These are phyloP conservation scores for Cynodonichthys magdalenae DNA, from an alignment of 2,797 vertebrate species.

Conservation along the genomic window DNA sequence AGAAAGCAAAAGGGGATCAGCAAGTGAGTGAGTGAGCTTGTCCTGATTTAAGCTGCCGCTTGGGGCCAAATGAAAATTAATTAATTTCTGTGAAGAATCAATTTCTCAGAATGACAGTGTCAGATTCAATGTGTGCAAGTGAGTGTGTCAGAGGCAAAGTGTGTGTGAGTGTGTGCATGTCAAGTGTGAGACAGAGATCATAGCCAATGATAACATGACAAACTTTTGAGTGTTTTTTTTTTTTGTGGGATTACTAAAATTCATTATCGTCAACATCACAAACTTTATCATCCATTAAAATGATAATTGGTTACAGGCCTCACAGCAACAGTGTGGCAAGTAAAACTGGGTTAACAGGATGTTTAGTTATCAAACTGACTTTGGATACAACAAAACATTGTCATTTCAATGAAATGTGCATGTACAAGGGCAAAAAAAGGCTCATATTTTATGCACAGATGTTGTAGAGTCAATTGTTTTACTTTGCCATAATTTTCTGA, in stretches of 20 bases:
- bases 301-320: constrained; percentile 58
- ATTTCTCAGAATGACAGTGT: constrained; percentile 99
- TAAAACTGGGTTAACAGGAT: constrained; percentile 34
- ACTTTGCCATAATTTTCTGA: too few species aligned
- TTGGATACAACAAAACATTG: not conserved
- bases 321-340: constrained; percentile 25
- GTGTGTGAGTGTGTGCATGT: constrained; percentile 15
- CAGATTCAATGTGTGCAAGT: constrained; percentile 84
- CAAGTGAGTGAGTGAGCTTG: constrained; percentile 81
- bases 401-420: too few species aligned
- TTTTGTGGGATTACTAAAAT: constrained; percentile 79
- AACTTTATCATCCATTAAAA: constrained; percentile 53
- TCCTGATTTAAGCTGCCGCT: constrained; percentile 99
- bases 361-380: constrained; percentile 9
- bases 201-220: constrained; percentile 77
- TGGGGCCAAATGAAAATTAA: constrained; percentile 99
- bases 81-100: constrained; percentile 99
- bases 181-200: constrained; percentile 54
- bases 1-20: constrained; percentile 75
- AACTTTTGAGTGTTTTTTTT: constrained; percentile 82
- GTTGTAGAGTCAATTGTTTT: too few species aligned
- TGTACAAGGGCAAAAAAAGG: too few species aligned
- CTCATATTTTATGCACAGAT: too few species aligned
- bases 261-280: constrained; percentile 87
- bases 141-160: constrained; percentile 40